These are phyloP conservation scores for Heloderma charlesbogerti DNA, from an alignment of 2,113 vertebrate genomes.

Conservation along the genomic window DNA sequence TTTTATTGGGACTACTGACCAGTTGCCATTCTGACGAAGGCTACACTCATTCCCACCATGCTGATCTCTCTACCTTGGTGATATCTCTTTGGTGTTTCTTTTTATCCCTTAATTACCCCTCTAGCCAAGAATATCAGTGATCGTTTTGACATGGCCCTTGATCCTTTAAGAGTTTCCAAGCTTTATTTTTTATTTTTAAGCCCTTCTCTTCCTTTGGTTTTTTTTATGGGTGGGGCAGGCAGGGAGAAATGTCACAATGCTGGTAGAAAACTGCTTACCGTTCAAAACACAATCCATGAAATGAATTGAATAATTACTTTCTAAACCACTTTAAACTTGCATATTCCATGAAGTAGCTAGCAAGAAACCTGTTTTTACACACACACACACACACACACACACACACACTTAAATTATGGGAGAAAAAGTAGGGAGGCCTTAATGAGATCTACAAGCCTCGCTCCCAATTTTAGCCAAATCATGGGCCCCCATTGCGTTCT, in stretches of 20 bases:
- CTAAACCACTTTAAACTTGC: background rate
- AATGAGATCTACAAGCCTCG: background rate
- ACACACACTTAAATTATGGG: background rate
- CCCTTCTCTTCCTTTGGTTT: fast-evolving
- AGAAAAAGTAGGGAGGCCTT: background rate
- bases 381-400: background rate
- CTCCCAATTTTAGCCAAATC: background rate
- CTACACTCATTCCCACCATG: background rate
- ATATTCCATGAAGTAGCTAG: background rate
- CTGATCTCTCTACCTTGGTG: background rate
- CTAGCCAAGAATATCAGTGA: background rate
- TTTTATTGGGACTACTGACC: background rate
- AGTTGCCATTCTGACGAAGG: fast-evolving
- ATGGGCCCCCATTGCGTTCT: background rate
- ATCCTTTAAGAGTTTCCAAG: background rate
- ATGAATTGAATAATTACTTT: background rate
- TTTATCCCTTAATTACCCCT: fast-evolving
- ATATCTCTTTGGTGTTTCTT: background rate
- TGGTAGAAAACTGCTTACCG: background rate
- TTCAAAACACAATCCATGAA: background rate
- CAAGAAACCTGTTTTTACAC: background rate
- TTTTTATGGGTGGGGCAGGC: background rate
- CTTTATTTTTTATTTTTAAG: background rate
- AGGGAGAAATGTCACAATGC: background rate
- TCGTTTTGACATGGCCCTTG: fast-evolving